Conservation (phyloP, 2,113 vertebrate genomes). For the Laterallus jamaicensis region DNA sequence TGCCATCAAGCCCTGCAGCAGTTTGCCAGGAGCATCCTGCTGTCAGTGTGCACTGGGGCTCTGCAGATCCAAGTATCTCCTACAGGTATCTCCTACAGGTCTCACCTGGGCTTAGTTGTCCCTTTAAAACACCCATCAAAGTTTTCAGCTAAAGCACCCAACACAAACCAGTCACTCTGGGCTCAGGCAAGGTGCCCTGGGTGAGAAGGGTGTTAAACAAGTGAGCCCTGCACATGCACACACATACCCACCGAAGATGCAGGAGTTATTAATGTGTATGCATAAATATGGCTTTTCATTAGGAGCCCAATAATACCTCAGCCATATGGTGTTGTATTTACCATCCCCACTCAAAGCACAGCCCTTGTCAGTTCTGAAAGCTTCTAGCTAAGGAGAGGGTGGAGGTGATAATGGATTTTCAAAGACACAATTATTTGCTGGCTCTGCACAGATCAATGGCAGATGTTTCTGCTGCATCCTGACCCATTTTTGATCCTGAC, state of each 20-base stretch:
- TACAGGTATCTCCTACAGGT: neutral
- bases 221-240: neutral
- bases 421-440: neutral
- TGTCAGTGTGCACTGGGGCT: neutral
- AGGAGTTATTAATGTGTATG: neutral
- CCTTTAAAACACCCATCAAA: neutral
- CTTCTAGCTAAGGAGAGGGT: neutral
- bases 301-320: neutral
- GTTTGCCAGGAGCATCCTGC: neutral
- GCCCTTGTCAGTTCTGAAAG: neutral
- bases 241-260: neutral
- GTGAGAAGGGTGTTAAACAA: neutral
- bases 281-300: neutral
- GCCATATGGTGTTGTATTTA: neutral
- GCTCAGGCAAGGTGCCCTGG: neutral
- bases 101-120: neutral
- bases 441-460: neutral
- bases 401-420: conserved; percentile 52
- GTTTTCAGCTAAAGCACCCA: neutral
- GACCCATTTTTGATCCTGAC: neutral
- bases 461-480: neutral
- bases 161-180: neutral
- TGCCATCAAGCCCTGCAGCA: neutral
- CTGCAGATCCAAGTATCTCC: neutral
- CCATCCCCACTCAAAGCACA: neutral